Base-by-base conservation (phyloP, 1,140 invertebrate species). In the Argopecten irradians region DNA sequence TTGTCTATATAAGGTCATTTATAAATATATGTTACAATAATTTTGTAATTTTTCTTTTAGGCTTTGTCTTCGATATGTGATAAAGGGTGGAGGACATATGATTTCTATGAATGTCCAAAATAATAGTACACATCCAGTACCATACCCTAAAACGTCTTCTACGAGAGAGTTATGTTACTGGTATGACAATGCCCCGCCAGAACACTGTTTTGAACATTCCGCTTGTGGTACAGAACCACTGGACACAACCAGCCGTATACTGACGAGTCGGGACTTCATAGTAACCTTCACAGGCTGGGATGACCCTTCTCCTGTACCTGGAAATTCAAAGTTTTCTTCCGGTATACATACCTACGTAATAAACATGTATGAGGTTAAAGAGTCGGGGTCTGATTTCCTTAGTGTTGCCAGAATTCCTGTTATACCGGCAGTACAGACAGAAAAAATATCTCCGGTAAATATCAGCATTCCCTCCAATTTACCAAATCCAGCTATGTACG, bases 331-430 rank as follows among this genome's bases (percentile, higher is more conserved):
- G 33, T 33, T 55, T 32, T 34, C 88, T 5, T 88, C 88, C 32
- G 46, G 85, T 82, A 88, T 88, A 34, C 9, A 86, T 22, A 41
- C 34, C 14, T 88, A 88, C 82, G 39, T 36, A 55, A 85, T 88
- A 39, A 83, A 46, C 19, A 13, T 88, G 2, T 83, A 86, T 35
- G 55, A 88, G 19, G 71, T 83, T 7, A 41, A 39, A 19, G 46
- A 85, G 33, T 32, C 33, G 33, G 46, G 55, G 32, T 16, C 34
- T 36, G 34, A 35, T 46, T 32, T 86, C 28, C 19, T 32, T 83
- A 9, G n/a, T 14, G 34, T 82, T 82, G 84, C 1, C 16, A n/a
- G n/a, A 28, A 11, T 28, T 71, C 55, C 55, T 3, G 84, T 82
- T 34, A 84, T n/a, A 14, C 22, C 39, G 0, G n/a, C 36, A 13